Percentiles rank a stretch among this genome's conserved stretches.
Conservation (phyloP, 2,113 vertebrate genomes). For the Calypte anna region DNA sequence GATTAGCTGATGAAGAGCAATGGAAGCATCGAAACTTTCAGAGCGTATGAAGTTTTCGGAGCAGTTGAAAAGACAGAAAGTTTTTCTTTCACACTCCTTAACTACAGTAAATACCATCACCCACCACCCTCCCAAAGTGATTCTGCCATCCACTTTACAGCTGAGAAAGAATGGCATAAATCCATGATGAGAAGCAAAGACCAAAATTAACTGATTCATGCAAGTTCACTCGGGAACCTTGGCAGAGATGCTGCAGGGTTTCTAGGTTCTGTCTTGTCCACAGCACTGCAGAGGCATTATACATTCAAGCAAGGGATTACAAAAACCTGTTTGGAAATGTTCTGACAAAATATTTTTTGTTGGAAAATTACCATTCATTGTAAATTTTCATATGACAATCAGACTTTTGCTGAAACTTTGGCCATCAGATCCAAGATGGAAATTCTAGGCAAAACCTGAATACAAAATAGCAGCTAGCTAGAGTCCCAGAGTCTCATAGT, state of each 20-base stretch:
- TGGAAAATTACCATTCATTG: neutral
- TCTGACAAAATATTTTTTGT: neutral
- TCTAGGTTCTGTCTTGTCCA: neutral
- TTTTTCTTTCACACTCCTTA: neutral
- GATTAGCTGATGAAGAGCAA: slow-evolving; percentile 19
- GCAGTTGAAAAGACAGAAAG: neutral
- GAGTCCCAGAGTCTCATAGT: neutral
- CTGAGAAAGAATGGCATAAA: neutral
- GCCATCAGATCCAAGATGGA: neutral
- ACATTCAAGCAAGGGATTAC: neutral
- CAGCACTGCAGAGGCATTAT: neutral
- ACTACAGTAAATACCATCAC: neutral
- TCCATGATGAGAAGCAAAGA: neutral
- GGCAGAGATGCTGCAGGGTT: neutral
- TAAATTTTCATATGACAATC: neutral
- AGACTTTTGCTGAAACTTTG: neutral
- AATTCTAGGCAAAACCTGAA: neutral
- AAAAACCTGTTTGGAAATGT: neutral
- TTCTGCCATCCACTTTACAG: neutral
- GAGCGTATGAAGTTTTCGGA: neutral
- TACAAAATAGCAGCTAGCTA: neutral
- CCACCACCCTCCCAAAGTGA: neutral
- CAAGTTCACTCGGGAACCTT: neutral
- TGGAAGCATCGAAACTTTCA: neutral
- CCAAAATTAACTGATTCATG: neutral